These are phyloP conservation scores for Melanostigma gelatinosum DNA, from an alignment of 2,113 vertebrate genomes.

Conservation along the genomic window DNA sequence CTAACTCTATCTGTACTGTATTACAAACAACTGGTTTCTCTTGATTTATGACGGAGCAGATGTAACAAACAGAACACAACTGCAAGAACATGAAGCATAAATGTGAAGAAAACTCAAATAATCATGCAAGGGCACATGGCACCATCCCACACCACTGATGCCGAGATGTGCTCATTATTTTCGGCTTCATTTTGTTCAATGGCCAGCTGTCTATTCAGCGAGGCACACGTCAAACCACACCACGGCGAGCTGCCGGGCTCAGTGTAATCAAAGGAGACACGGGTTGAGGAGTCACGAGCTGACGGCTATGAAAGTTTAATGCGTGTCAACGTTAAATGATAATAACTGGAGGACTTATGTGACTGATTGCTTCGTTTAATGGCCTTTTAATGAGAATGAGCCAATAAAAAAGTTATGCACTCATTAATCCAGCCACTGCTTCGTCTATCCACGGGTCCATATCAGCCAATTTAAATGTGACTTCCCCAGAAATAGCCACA, in stretches of 20 bases:
- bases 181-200: constrained; percentile 33
- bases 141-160: constrained; percentile 24
- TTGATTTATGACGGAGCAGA: neutral
- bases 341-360: constrained; percentile 41
- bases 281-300: constrained; percentile 43
- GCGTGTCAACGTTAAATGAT: constrained; percentile 57
- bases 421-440: constrained; percentile 20
- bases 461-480: constrained; percentile 55
- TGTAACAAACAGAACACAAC: neutral
- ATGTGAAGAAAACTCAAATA: constrained; percentile 9
- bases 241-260: constrained; percentile 24
- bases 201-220: constrained; percentile 52
- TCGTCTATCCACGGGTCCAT: constrained; percentile 36
- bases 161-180: constrained; percentile 59
- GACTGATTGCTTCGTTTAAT: constrained; percentile 64
- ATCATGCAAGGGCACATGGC: constrained; percentile 16
- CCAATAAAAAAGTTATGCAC: constrained; percentile 40
- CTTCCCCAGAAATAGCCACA: constrained; percentile 53
- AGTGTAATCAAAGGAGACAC: constrained; percentile 48
- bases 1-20: too few species aligned
- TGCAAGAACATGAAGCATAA: neutral
- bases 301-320: constrained; percentile 65
- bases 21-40: neutral
- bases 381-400: constrained; percentile 67
- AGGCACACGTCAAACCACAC: constrained; percentile 32